Evolutionary conservation across 2,797 vertebrate genomes (phyloP).

Genomic region (Paratrypauchen microcephalus): DNA sequence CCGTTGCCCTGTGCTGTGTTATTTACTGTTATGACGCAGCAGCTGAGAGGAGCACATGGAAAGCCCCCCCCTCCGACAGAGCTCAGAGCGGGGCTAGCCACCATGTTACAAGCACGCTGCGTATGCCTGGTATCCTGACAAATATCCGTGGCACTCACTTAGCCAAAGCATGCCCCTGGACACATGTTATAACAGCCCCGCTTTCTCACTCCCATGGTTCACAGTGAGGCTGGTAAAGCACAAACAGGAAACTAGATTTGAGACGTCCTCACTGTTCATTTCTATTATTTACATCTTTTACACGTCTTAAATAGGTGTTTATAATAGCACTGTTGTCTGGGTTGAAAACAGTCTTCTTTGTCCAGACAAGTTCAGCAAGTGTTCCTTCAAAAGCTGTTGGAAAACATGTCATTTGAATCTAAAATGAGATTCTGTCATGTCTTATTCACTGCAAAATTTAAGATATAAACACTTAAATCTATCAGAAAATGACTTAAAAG

Average conservation of each 20-base stretch:
- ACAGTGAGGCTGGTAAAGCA: slow-evolving; percentile 46
- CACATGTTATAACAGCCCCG: slow-evolving; percentile 60
- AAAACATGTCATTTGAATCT: background rate
- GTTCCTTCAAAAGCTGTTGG: background rate
- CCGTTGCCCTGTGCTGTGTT: slow-evolving; percentile 32
- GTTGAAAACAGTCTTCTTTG: background rate
- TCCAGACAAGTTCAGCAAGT: background rate
- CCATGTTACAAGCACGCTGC: slow-evolving; percentile 54
- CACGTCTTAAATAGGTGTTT: slow-evolving; percentile 17
- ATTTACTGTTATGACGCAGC: slow-evolving; percentile 33
- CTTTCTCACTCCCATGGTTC: slow-evolving; percentile 34
- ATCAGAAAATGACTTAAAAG: too few species aligned
- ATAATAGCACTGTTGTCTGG: background rate
- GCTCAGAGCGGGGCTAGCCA: slow-evolving; percentile 64
- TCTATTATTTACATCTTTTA: slow-evolving; percentile 21
- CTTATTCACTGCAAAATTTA: too few species aligned
- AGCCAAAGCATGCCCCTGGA: slow-evolving; percentile 60
- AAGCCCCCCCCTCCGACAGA: slow-evolving; percentile 27
- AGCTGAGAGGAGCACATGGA: slow-evolving; percentile 31
- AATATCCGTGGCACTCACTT: slow-evolving; percentile 73
- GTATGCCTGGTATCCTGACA: slow-evolving; percentile 77
- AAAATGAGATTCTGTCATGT: too few species aligned
- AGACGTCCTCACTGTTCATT: slow-evolving; percentile 48
- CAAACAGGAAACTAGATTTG: slow-evolving; percentile 59
- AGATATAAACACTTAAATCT: too few species aligned